These are phyloP conservation scores for Taenioides sp. DNA, from an alignment of 2,797 vertebrate species.

Conservation along the genomic window DNA sequence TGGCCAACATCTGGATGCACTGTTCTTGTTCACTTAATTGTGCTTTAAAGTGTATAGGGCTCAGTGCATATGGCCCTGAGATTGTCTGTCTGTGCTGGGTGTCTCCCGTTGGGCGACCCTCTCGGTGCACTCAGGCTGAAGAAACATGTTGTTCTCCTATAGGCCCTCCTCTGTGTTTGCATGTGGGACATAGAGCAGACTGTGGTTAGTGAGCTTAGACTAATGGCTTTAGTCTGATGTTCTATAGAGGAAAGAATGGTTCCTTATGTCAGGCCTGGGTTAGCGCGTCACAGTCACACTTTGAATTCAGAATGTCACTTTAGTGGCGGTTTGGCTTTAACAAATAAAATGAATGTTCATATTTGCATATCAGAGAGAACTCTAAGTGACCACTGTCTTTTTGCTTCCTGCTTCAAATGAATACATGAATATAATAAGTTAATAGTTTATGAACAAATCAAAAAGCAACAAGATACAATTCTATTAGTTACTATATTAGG, in stretches of 20 bases:
- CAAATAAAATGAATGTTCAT: not conserved
- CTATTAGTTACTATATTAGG: not conserved
- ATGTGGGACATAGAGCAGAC: slow-evolving; percentile 24
- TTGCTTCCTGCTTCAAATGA: not conserved
- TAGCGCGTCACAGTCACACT: slow-evolving; percentile 31
- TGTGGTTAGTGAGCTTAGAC: slow-evolving; percentile 13
- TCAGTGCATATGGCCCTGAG: slow-evolving; percentile 61
- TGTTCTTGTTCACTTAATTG: slow-evolving; percentile 33
- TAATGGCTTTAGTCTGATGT: slow-evolving; percentile 45
- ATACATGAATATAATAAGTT: not conserved
- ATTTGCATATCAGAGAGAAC: not conserved
- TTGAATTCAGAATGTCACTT: slow-evolving; percentile 36
- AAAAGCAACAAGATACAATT: not conserved
- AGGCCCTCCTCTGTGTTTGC: slow-evolving; percentile 20
- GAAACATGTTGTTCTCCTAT: slow-evolving; percentile 46
- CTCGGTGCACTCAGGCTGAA: slow-evolving; percentile 52
- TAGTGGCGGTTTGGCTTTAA: slow-evolving; percentile 21
- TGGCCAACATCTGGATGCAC: slow-evolving; percentile 50
- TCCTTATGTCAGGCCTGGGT: slow-evolving; percentile 31
- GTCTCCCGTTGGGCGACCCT: slow-evolving; percentile 49
- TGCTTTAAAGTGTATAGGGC: slow-evolving; percentile 11
- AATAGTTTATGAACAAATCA: not conserved
- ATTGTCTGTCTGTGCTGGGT: slow-evolving; percentile 32
- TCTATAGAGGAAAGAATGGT: slow-evolving; percentile 4
- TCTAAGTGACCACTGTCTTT: not conserved